phyloP scores from a whole-genome alignment of 2,888 invertebrate species.

The Parapristionchus giblindavisi region DNA sequence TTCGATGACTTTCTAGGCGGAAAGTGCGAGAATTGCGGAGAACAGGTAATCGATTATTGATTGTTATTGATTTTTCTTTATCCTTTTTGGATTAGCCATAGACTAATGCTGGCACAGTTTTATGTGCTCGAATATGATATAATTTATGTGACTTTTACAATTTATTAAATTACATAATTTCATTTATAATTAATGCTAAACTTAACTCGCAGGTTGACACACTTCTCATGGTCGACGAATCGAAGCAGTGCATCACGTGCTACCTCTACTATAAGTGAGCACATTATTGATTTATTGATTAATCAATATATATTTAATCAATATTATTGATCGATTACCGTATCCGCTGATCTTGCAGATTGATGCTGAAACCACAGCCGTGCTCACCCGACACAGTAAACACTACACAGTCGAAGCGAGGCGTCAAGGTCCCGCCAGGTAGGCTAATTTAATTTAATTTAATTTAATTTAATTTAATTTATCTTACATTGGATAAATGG shows the following conservation, averaged over 20 bases:
- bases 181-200: not conserved
- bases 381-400: not conserved
- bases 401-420: not conserved
- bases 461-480: no score
- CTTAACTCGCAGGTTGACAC: conserved; percentile 16
- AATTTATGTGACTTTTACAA: no score
- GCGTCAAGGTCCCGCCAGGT: conserved; percentile 10
- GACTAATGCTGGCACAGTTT: no score
- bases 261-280: conserved; percentile 37
- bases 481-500: no score
- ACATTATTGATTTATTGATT: not conserved
- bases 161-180: not conserved
- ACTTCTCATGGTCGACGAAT: conserved; percentile 25
- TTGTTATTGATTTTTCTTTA: not conserved
- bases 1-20: not conserved
- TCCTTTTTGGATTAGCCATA: no score
- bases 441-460: not conserved
- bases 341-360: conserved; percentile 4
- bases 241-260: conserved; percentile 39
- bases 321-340: not conserved
- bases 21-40: conserved; percentile 31
- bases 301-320: not conserved
- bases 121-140: no score
- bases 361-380: conserved; percentile 32
- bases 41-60: not conserved